Evolutionary conservation across 2,113 vertebrate species (phyloP), one percentile per base, ranked within the genome.

Genomic region (Rana temporaria): DNA sequence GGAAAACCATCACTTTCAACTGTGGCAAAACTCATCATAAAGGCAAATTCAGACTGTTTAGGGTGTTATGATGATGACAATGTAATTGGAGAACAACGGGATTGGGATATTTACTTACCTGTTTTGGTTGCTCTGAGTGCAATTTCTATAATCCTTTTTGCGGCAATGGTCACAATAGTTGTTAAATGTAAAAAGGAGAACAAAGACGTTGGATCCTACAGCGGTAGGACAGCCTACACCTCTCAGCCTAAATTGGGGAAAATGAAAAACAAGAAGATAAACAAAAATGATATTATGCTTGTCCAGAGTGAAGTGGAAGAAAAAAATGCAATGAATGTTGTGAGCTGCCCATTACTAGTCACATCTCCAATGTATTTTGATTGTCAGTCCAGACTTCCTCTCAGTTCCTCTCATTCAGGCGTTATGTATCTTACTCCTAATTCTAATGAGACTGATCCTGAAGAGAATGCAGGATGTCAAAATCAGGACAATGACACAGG

Each of bases 321-420:
- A 92, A 93, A 97, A 74, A 97, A 98, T 89, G 96, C 97, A 91
- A 99, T 99, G 98, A 99, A 99, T 80, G 98, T 99, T 93, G 98
- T 99, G 90, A 99, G 98, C 96, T 98, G 97, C 88, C 97, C 98
- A 87, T 98, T 97, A 85, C 90, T 99, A 90, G 97, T 97, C 92
- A 98, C 97, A 89, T 99, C 98, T 88, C 98, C 98, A 85, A 97
- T 99, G 95, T 99, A 98, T 94, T 99, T 99, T 91, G 98, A 99
- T 93, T 99, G 98, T 93, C 98, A 99, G 94, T 99, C 97, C 85
- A 96, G 97, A 88, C 94, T 99, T 90, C 98, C 98, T 92, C 96
- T 99, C 91, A 99, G 98, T 95, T 99, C 98, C 84, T 97, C 98
- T 89, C 93, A 97, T 87, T 98, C 98, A 6, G 98, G 98, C 95